phyloP scores from a whole-genome alignment of 2,113 vertebrate species.

The Cygnus buccinator region DNA sequence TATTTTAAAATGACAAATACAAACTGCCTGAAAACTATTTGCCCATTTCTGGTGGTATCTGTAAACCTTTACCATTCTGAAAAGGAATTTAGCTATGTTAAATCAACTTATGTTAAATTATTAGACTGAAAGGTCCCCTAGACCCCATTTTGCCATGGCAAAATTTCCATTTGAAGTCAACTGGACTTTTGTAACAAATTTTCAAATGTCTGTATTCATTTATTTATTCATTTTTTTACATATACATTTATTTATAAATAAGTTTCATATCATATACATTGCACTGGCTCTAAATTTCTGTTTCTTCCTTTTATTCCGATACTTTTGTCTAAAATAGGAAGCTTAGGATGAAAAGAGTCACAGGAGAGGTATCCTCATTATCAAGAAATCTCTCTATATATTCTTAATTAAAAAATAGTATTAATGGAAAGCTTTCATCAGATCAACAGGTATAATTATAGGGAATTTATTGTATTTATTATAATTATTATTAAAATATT shows the following conservation, averaged over 20 bases:
- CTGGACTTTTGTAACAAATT: not conserved
- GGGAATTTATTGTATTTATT: not conserved
- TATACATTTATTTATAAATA: not conserved
- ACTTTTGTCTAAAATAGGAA: not conserved
- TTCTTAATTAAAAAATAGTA: not conserved
- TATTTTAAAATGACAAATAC: not conserved
- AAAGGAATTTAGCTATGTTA: not conserved
- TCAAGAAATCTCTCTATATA: not conserved
- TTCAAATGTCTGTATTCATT: not conserved
- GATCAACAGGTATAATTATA: not conserved
- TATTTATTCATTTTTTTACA: no score
- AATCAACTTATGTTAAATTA: not conserved
- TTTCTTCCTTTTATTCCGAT: not conserved
- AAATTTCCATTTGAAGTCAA: not conserved
- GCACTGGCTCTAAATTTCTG: not conserved
- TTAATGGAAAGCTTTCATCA: not conserved
- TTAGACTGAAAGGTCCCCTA: not conserved
- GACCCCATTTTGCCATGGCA: not conserved
- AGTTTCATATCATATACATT: not conserved
- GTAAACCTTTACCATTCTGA: not conserved
- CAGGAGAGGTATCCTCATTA: not conserved
- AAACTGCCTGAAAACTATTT: not conserved
- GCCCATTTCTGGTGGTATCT: not conserved
- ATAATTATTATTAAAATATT: not conserved
- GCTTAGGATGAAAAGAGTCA: not conserved